Evolutionary conservation across 92 coral and sea anemone species (phyloP).

Genomic region (Paramuricea clavata): DNA sequence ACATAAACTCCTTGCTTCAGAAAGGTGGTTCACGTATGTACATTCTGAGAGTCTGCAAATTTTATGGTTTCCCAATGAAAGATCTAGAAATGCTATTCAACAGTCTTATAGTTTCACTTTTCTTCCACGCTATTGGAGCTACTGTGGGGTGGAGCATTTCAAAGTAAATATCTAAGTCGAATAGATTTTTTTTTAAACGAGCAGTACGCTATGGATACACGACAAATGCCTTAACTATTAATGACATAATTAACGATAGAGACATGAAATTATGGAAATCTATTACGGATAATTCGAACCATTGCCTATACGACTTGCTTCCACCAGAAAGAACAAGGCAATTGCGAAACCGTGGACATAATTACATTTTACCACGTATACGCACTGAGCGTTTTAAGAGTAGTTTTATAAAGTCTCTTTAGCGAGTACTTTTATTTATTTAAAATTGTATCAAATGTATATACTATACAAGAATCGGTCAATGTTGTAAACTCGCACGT

Average conservation of each 20-base stretch:
- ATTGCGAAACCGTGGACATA: no score
- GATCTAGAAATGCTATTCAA: slow-evolving; percentile 48
- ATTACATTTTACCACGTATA: no score
- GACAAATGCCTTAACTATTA: slow-evolving; percentile 34
- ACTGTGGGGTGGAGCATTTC: slow-evolving; percentile 58
- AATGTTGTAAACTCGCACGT: no score
- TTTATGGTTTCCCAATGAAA: slow-evolving; percentile 58
- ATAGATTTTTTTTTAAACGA: slow-evolving; percentile 62
- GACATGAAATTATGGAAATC: slow-evolving; percentile 45
- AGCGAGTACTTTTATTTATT: no score
- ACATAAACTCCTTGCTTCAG: slow-evolving; percentile 38
- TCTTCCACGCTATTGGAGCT: slow-evolving; percentile 52
- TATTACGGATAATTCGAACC: neutral
- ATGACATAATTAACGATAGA: slow-evolving; percentile 40
- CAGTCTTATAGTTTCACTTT: slow-evolving; percentile 63
- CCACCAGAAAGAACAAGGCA: slow-evolving; percentile 20
- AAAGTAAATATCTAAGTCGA: slow-evolving; percentile 47
- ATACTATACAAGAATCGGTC: no score
- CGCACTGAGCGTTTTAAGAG: no score
- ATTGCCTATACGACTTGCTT: slow-evolving; percentile 26
- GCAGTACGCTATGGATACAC: slow-evolving; percentile 62
- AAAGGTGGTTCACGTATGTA: slow-evolving; percentile 62
- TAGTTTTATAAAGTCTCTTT: no score
- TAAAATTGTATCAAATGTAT: no score
- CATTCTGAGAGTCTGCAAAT: slow-evolving; percentile 67